Evolutionary conservation across 2,797 vertebrate species (phyloP).

Genomic region (Poeciliopsis infans): DNA sequence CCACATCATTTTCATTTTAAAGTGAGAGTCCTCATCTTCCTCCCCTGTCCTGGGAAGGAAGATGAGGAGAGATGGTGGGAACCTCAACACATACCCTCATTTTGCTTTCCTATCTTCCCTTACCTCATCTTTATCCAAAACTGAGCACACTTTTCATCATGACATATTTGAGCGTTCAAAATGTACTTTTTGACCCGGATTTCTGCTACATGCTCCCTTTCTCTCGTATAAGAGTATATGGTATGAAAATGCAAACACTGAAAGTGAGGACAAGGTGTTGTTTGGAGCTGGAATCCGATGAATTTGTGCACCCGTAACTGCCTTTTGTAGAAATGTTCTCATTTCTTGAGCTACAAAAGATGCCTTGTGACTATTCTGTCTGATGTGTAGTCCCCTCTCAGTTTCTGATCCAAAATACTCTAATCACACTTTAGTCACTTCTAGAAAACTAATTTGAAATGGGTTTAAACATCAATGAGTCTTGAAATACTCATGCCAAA

Average conservation of each 20-base stretch:
- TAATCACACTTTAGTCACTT: not conserved
- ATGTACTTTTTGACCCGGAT: conserved; percentile 36
- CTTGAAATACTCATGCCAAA: not conserved
- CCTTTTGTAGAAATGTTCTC: conserved; percentile 13
- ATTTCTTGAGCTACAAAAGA: conserved; percentile 8
- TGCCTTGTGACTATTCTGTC: not conserved
- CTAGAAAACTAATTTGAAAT: not conserved
- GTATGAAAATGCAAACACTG: conserved; percentile 15
- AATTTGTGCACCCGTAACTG: conserved; percentile 46
- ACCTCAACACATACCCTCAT: conserved; percentile 69
- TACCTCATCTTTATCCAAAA: conserved; percentile 40
- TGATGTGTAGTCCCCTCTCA: not conserved
- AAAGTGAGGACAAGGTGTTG: not conserved
- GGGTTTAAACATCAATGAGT: not conserved
- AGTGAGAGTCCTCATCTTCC: conserved; percentile 72
- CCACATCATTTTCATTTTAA: conserved; percentile 49
- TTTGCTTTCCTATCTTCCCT: conserved; percentile 65
- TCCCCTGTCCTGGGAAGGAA: conserved; percentile 13
- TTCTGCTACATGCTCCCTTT: conserved; percentile 10
- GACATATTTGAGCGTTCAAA: conserved; percentile 32
- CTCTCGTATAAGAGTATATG: conserved; percentile 10
- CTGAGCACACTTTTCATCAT: conserved; percentile 35
- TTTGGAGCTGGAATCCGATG: conserved; percentile 51
- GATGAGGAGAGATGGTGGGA: conserved; percentile 30
- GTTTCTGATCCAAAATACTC: not conserved